phyloP scores from a whole-genome alignment of 2,888 invertebrate genomes.

The Leptinotarsa peninsularis region DNA sequence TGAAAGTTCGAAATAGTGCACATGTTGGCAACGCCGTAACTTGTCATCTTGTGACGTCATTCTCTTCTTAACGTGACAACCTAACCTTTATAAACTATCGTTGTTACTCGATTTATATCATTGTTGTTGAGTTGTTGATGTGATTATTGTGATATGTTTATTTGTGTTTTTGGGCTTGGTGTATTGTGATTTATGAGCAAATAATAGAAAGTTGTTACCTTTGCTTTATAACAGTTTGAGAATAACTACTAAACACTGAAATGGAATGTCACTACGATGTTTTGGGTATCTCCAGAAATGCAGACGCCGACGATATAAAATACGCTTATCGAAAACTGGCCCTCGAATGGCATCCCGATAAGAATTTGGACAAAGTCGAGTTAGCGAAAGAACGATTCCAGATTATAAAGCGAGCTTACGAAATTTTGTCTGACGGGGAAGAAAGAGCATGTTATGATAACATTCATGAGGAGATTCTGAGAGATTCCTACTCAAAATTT shows the following conservation, averaged over 20 bases:
- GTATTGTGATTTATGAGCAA: no score
- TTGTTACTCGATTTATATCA: no score
- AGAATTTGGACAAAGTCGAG: conserved; percentile 83
- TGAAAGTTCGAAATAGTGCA: no score
- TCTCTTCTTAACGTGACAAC: no score
- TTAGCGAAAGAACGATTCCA: conserved; percentile 94
- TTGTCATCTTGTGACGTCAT: no score
- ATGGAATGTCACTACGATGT: conserved; percentile 99
- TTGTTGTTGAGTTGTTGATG: no score
- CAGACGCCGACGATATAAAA: conserved; percentile 86
- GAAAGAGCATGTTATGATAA: conserved; percentile 98
- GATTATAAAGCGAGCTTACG: conserved; percentile 94
- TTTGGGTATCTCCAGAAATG: conserved; percentile 82
- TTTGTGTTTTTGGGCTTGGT: no score
- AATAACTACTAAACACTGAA: conserved; percentile 21
- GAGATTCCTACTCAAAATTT: conserved; percentile 86
- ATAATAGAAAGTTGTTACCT: no score
- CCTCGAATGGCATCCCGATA: conserved; percentile 94
- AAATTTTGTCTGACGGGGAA: conserved; percentile 91
- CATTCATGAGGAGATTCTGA: conserved; percentile 91
- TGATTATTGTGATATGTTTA: no score
- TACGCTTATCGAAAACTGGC: conserved; percentile 91
- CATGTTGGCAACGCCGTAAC: no score
- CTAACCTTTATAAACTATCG: no score
- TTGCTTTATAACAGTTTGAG: not conserved